Evolutionary conservation across 2,113 vertebrate genomes (phyloP).

Genomic region (Electrona antarctica): DNA sequence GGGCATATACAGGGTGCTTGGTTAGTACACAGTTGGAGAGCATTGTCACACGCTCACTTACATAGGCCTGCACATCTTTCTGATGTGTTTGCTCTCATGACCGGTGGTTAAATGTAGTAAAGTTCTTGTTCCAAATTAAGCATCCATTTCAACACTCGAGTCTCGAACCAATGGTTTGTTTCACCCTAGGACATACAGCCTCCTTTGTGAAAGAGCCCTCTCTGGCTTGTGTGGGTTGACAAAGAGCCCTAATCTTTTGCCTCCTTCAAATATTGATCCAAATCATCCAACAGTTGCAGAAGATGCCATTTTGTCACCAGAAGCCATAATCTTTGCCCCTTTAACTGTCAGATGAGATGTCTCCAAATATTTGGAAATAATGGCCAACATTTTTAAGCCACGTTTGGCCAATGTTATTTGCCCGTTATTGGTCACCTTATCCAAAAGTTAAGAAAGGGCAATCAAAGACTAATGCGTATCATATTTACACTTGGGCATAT

Average conservation of each 20-base stretch:
- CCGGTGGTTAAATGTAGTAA: neutral
- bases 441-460: conserved; percentile 46
- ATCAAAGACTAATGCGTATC: conserved; percentile 31
- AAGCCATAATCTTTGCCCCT: conserved; percentile 48
- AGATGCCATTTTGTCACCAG: conserved; percentile 76
- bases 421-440: conserved; percentile 19
- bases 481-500: conserved; percentile 33
- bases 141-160: neutral
- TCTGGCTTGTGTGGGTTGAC: conserved; percentile 65
- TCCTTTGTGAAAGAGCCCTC: conserved; percentile 52
- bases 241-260: conserved; percentile 65
- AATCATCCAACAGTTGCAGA: conserved; percentile 53
- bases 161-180: conserved; percentile 14
- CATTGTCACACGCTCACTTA: neutral
- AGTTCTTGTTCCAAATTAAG: neutral
- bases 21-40: neutral
- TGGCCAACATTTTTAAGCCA: neutral
- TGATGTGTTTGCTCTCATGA: neutral
- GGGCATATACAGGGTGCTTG: neutral
- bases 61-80: neutral
- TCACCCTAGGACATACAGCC: conserved; percentile 24
- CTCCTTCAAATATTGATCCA: conserved; percentile 71
- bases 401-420: conserved; percentile 6
- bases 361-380: conserved; percentile 10
- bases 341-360: conserved; percentile 14